Percentiles rank a stretch among this genome's conserved stretches.
These are phyloP conservation scores for Julus scanicus DNA, from an alignment of 2,888 invertebrate species.

Conservation along the genomic window DNA sequence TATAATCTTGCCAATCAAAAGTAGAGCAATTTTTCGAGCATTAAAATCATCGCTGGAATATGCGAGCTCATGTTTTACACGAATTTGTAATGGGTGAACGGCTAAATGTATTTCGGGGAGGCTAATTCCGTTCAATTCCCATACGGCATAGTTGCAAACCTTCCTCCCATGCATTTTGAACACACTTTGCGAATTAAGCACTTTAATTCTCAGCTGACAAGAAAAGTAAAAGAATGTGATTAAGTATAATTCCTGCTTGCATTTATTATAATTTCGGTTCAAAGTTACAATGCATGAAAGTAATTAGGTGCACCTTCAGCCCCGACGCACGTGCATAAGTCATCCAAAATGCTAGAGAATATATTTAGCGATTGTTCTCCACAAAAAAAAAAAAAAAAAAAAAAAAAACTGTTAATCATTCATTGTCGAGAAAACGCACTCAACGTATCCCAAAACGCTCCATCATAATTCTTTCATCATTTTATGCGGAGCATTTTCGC, in stretches of 20 bases:
- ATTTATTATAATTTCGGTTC: constrained; percentile 44
- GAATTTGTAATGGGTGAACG: neutral
- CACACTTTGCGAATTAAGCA: constrained; percentile 1
- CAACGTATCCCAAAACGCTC: constrained; percentile 49
- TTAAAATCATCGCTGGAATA: neutral
- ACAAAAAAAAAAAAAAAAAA: neutral
- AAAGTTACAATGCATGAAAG: constrained; percentile 6
- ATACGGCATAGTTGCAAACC: neutral
- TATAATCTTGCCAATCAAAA: neutral
- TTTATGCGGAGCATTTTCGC: constrained; percentile 31
- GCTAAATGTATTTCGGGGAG: neutral
- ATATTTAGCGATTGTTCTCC: constrained; percentile 37
- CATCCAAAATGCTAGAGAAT: constrained; percentile 40
- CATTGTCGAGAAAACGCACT: constrained; percentile 46
- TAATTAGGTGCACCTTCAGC: constrained; percentile 32
- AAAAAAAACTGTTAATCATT: constrained; percentile 36
- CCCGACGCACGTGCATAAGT: neutral
- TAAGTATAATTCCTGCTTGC: constrained; percentile 45
- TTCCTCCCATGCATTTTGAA: neutral
- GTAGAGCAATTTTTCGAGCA: neutral
- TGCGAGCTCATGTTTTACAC: neutral
- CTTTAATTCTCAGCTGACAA: constrained; percentile 40
- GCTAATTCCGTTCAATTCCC: neutral
- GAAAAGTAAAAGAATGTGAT: constrained; percentile 41
- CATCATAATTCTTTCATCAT: constrained; percentile 52